Evolutionary conservation across 2,888 invertebrate species (phyloP).

Genomic region (Andricus curvator): DNA sequence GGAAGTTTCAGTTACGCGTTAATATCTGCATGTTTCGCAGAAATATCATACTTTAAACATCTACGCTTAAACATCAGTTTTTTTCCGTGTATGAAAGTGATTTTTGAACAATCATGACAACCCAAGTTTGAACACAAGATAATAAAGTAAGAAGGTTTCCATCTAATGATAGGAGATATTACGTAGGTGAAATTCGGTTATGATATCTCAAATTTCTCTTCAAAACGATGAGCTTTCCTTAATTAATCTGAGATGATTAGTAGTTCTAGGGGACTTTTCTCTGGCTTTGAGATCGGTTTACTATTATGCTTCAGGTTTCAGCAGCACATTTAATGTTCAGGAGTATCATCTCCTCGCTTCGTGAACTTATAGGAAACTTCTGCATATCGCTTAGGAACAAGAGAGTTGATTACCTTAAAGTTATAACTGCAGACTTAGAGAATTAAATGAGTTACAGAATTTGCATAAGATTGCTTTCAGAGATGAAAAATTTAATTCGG

Average conservation of each 20-base stretch:
- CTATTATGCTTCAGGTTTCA: conserved; percentile 14
- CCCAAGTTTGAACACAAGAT: too few species aligned
- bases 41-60: too few species aligned
- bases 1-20: too few species aligned
- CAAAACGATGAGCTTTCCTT: neutral
- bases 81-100: too few species aligned
- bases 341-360: conserved; percentile 6
- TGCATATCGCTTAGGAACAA: neutral
- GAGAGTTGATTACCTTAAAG: neutral
- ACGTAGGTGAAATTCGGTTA: neutral
- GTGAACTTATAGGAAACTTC: conserved; percentile 9
- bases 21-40: too few species aligned
- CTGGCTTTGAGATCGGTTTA: conserved; percentile 7
- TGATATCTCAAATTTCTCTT: neutral
- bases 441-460: neutral
- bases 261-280: neutral
- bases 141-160: too few species aligned
- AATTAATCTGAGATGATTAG: neutral
- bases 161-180: neutral
- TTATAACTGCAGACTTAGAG: neutral
- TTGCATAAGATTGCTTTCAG: neutral
- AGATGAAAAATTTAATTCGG: neutral
- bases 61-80: too few species aligned
- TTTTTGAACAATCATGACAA: too few species aligned
- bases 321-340: neutral